phyloP scores from a whole-genome alignment of 2,113 vertebrate genomes.

The Chlorodrepanis virens region DNA sequence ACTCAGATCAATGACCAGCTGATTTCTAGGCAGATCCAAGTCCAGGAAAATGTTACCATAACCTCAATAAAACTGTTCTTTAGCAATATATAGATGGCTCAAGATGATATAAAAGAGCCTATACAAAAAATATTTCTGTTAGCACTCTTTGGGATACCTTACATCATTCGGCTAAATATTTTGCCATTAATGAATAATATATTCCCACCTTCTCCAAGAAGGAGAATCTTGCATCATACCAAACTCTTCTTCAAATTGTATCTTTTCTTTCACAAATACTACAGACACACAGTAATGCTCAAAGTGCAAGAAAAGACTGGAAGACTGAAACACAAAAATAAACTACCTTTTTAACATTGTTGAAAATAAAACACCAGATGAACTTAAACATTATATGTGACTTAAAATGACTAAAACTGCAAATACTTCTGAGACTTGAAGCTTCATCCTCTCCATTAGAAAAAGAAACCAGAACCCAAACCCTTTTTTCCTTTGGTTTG shows the following conservation, averaged over 20 bases:
- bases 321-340: background rate
- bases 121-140: background rate
- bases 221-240: background rate
- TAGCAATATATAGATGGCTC: background rate
- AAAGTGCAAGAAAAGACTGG: background rate
- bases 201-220: background rate
- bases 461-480: slow-evolving; percentile 49
- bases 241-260: background rate
- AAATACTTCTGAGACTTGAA: slow-evolving; percentile 67
- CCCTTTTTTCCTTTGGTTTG: background rate
- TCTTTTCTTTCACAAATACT: background rate
- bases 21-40: background rate
- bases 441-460: slow-evolving; percentile 74
- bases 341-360: background rate
- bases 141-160: background rate
- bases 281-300: background rate
- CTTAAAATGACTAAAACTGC: slow-evolving; percentile 73
- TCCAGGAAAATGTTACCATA: background rate
- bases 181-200: background rate
- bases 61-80: background rate
- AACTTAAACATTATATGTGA: background rate
- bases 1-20: background rate
- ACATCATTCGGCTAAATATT: background rate
- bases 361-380: background rate
- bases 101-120: background rate